Conservation (phyloP, 1,140 invertebrate genomes). For the Cydia pomonella region DNA sequence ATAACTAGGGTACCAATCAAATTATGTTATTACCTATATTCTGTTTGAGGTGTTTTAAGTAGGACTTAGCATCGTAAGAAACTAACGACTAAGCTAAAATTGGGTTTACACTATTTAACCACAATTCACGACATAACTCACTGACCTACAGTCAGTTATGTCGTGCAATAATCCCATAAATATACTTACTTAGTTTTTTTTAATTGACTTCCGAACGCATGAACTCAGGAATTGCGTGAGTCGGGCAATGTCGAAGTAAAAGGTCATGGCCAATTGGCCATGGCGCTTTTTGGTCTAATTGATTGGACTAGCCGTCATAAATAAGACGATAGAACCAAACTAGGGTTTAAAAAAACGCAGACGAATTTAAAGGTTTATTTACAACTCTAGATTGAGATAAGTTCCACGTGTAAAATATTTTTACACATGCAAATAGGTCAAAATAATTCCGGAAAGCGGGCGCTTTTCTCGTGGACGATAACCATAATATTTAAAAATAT, state of each 20-base stretch:
- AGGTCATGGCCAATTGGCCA: neutral
- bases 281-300: neutral
- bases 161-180: neutral
- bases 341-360: neutral
- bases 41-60: too few relatives aligned
- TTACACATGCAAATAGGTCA: neutral
- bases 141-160: too few relatives aligned
- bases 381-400: neutral
- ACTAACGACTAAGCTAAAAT: too few relatives aligned
- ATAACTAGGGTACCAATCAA: too few relatives aligned
- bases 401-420: neutral
- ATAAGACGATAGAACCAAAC: neutral
- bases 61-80: too few relatives aligned
- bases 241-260: neutral
- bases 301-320: neutral
- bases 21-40: too few relatives aligned
- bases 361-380: neutral
- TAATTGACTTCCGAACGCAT: neutral
- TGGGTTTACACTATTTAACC: too few relatives aligned
- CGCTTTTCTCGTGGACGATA: too few relatives aligned
- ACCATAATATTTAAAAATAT: too few relatives aligned
- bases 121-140: too few relatives aligned
- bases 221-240: neutral
- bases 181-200: neutral
- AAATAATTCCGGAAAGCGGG: too few relatives aligned